Conservation (phyloP, 1,140 invertebrate genomes). For the Phymastichus coffea region DNA sequence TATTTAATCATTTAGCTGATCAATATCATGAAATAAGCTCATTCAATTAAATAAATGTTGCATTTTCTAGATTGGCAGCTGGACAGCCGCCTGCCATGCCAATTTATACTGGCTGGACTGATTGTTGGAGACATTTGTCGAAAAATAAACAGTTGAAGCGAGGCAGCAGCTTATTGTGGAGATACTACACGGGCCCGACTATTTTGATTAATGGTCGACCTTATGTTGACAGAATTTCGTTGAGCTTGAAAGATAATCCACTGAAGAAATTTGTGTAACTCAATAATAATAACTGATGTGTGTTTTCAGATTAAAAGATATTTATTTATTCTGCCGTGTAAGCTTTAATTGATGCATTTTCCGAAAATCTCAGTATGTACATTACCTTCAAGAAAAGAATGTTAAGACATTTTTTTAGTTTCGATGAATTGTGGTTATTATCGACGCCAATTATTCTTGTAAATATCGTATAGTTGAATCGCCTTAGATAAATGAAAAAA, state of each 20-base stretch:
- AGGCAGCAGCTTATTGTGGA: slow-evolving; percentile 78
- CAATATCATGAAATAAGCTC: not conserved
- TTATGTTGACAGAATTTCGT: slow-evolving; percentile 20
- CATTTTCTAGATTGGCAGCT: slow-evolving; percentile 65
- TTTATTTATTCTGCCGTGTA: not conserved
- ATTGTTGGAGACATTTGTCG: slow-evolving; percentile 78
- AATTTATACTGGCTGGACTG: slow-evolving; percentile 71
- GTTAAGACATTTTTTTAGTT: not conserved
- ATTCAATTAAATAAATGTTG: slow-evolving; percentile 1
- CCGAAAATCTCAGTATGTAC: not conserved
- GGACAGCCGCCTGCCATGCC: slow-evolving; percentile 81
- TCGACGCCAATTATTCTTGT: not conserved
- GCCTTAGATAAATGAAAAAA: slow-evolving; percentile 1
- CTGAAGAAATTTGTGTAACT: not conserved
- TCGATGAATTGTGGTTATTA: not conserved
- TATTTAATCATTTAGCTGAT: slow-evolving; percentile 2
- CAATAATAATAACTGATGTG: not conserved
- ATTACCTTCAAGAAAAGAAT: not conserved
- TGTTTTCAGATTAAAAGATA: not conserved
- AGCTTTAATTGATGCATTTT: slow-evolving; percentile 4
- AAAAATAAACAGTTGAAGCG: slow-evolving; percentile 75
- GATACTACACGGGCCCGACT: slow-evolving; percentile 74
- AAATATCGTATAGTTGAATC: slow-evolving; percentile 10
- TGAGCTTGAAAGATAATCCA: not conserved
- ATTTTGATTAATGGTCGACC: slow-evolving; percentile 41